Conservation (phyloP, 2,113 vertebrate species). For the Laticauda colubrina region DNA sequence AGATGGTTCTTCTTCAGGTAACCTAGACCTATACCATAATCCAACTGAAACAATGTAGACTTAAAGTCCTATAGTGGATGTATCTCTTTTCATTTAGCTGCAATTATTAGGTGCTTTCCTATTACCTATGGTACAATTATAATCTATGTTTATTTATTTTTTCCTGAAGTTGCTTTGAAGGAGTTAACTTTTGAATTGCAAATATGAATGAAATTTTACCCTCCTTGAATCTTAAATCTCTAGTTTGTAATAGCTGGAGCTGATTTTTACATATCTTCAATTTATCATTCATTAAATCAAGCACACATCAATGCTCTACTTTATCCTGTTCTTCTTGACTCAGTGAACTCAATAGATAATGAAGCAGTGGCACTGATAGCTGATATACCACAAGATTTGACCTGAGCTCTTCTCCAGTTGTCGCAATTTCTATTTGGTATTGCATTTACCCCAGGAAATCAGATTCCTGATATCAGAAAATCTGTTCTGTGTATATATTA, state of each 20-base stretch:
- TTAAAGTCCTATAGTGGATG: background rate
- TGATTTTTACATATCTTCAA: background rate
- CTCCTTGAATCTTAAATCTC: background rate
- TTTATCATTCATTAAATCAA: background rate
- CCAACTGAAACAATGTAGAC: background rate
- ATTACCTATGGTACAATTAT: background rate
- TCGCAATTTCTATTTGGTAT: background rate
- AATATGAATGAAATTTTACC: background rate
- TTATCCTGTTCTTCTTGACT: background rate
- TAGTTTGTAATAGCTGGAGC: background rate
- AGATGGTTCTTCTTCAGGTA: background rate
- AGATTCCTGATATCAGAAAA: background rate
- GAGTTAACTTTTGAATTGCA: background rate
- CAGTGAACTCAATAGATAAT: background rate
- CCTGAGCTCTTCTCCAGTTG: background rate
- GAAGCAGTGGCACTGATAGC: background rate
- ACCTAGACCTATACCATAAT: background rate
- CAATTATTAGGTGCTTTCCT: background rate
- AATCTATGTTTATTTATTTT: background rate
- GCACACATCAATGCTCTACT: background rate
- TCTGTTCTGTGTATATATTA: background rate
- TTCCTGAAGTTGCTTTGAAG: background rate
- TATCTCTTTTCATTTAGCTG: background rate
- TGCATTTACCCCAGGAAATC: background rate
- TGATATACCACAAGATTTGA: background rate